Base-by-base conservation (phyloP, 1,140 invertebrate genomes). In the Drosophila rufa region DNA sequence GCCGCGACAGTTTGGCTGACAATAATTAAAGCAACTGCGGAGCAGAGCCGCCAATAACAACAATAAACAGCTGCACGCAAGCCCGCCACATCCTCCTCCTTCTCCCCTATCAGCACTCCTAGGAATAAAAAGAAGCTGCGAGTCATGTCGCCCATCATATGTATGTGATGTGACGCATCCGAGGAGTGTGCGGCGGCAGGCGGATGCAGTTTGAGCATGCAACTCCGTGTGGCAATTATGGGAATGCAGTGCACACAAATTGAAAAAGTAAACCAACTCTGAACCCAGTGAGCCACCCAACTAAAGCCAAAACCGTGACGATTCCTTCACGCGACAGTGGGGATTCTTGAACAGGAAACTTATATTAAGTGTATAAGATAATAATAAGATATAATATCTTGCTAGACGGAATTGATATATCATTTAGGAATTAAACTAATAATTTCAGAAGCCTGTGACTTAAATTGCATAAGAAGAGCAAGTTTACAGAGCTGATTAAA, bases 11-110 rank as follows among this genome's bases (percentile, higher is more conserved):
- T 82, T 82, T 78, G 75, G 68, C 80, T 82, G 83, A 86, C 82
- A 82, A 86, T 83, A 83, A 87, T 86, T 86, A 86, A 86, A 79
- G 83, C 79, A 82, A 86, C 82, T 82, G 57, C 45, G 46, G 36
- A 40, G 36, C 56, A 55, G 30, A 43, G 33, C 19, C 64, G 50
- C 48, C 65, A 61, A 69, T 58, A 64, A 42, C 57, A 75, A 33
- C 65, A 82, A 82, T 60, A 79, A 87, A 79, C 82, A 86, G 82
- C 82, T 87, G 82, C 82, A 79, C 64, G 70, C 81, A 85, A 60
- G 5, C 19, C 68, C 22, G 53, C 40, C 51, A 17, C 55, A 43
- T 9, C 7, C 47, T 14, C 40, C 8, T 15, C 15, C 45, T 12
- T 14, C 45, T 53, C 42, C 40, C 8, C 6, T 47, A 4, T 30